Percentiles rank a stretch among this genome's conserved stretches.
phyloP scores from a whole-genome alignment of 1,140 invertebrate genomes.

The Cylas formicarius region DNA sequence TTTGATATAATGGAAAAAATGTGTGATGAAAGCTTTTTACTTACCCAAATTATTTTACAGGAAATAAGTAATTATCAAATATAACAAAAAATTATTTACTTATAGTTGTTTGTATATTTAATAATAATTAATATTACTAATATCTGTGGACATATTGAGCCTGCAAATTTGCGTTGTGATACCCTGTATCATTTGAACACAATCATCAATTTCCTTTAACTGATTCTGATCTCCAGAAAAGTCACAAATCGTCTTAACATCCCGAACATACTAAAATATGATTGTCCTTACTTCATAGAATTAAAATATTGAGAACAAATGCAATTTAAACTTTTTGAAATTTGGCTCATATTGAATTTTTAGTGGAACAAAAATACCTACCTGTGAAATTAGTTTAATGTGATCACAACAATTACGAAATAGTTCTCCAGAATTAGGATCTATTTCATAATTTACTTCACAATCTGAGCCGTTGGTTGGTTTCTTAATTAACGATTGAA shows the following conservation, averaged over 20 bases:
- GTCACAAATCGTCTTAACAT: neutral
- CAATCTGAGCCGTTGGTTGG: neutral
- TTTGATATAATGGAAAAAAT: slow-evolving; percentile 55
- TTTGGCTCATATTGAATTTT: neutral
- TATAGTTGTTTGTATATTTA: too few species aligned
- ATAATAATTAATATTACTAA: too few species aligned
- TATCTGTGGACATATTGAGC: too few species aligned
- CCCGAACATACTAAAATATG: slow-evolving; percentile 8
- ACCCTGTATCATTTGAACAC: too few species aligned
- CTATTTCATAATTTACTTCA: slow-evolving; percentile 5
- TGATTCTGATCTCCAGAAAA: too few species aligned
- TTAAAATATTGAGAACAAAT: too few species aligned
- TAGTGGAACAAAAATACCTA: neutral
- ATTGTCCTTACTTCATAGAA: too few species aligned
- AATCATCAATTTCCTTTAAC: too few species aligned
- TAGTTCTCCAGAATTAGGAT: slow-evolving; percentile 3
- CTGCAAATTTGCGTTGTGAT: too few species aligned
- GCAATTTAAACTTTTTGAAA: neutral
- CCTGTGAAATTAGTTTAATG: slow-evolving; percentile 4
- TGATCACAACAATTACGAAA: slow-evolving; percentile 5
- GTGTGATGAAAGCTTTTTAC: slow-evolving; percentile 38
- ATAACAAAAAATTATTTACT: too few species aligned
- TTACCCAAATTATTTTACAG: slow-evolving; percentile 7
- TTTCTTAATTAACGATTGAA: slow-evolving; percentile 6
- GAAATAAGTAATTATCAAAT: too few species aligned